phyloP scores from a whole-genome alignment of 2,113 vertebrate genomes.

The Galbula dea region DNA sequence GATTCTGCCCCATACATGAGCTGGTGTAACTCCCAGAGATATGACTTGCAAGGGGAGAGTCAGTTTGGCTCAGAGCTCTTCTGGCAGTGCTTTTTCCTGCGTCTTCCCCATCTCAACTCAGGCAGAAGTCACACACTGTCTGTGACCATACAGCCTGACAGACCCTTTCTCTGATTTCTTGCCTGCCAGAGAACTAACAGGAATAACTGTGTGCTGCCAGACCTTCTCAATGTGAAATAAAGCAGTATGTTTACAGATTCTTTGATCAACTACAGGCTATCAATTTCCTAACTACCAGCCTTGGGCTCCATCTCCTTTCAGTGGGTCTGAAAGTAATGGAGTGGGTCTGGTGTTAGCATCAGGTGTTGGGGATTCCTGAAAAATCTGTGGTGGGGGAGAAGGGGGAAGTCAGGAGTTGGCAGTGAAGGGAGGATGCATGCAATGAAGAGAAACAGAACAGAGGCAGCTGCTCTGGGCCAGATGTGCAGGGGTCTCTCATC shows the following conservation, averaged over 20 bases:
- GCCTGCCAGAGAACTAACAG: neutral
- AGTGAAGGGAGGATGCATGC: too few relatives aligned
- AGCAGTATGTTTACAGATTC: neutral
- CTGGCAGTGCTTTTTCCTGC: neutral
- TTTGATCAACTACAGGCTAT: neutral
- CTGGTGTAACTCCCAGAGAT: neutral
- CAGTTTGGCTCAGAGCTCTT: neutral
- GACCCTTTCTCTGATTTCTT: neutral
- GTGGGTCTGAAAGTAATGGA: neutral
- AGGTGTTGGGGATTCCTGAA: neutral
- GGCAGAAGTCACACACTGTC: neutral
- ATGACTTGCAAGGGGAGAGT: neutral
- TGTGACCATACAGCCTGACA: neutral
- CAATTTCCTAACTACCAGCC: neutral
- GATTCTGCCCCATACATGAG: neutral
- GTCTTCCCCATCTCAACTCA: neutral
- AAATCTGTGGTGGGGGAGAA: neutral
- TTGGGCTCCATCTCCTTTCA: neutral
- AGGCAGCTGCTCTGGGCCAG: neutral
- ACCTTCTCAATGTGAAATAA: neutral
- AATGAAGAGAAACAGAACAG: neutral
- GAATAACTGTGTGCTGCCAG: neutral
- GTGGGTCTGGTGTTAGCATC: accelerated
- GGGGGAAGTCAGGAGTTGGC: neutral
- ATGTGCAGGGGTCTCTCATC: neutral